Conservation (phyloP, 2,888 invertebrate species). For the Epirrita christyi region DNA sequence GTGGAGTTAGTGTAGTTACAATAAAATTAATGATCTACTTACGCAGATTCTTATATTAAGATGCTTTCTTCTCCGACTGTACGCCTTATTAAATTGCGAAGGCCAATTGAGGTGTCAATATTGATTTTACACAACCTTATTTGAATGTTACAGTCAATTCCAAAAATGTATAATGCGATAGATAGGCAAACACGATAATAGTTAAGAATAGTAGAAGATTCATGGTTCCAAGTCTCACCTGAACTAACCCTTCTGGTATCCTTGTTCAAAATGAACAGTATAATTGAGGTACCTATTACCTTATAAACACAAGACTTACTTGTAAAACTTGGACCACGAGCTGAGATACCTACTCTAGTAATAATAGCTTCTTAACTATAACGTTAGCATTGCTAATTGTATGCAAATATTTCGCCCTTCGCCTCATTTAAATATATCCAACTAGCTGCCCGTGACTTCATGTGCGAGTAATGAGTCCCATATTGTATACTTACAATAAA, state of each 20-base stretch:
- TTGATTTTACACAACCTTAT: constrained; percentile 38
- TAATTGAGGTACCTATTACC: no score
- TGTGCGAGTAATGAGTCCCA: no score
- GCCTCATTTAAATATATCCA: background rate
- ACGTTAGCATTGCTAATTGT: constrained; percentile 1
- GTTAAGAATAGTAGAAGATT: no score
- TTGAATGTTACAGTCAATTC: constrained; percentile 31
- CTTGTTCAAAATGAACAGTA: no score
- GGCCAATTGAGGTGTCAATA: constrained; percentile 42
- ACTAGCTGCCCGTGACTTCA: background rate
- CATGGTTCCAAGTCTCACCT: no score
- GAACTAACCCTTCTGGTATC: no score
- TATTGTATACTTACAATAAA: no score
- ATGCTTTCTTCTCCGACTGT: constrained; percentile 12
- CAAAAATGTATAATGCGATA: constrained; percentile 30
- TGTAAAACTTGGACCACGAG: background rate
- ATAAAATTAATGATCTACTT: no score
- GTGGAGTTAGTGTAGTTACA: no score
- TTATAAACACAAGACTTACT: no score
- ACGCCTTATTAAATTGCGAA: constrained; percentile 28
- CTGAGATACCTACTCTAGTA: background rate
- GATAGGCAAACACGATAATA: constrained; percentile 20
- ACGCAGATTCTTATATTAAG: background rate
- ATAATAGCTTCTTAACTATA: background rate
- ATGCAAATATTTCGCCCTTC: background rate